Evolutionary conservation across 2,888 invertebrate genomes (phyloP).

Genomic region (Smittia aterrima): DNA sequence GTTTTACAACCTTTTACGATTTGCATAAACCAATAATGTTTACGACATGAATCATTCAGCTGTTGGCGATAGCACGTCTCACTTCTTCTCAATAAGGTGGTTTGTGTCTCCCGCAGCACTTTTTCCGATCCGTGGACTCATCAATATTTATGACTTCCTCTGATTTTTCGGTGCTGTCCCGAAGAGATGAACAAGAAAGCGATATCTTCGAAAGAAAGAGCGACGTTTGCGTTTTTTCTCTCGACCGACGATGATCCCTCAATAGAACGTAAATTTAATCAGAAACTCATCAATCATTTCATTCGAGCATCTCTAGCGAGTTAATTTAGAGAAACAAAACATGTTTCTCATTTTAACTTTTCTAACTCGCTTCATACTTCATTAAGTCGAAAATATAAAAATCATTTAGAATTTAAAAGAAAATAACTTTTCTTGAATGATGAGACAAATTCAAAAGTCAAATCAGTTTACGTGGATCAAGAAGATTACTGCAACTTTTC

Average conservation of each 20-base stretch:
- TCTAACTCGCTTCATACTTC: slow-evolving; percentile 32
- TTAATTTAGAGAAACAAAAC: slow-evolving; percentile 13
- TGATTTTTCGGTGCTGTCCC: not conserved
- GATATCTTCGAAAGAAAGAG: not conserved
- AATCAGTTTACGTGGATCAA: no score
- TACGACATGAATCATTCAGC: slow-evolving; percentile 17
- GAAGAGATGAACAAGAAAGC: not conserved
- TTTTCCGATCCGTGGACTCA: slow-evolving; percentile 6
- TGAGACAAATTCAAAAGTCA: no score
- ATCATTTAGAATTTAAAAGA: not conserved
- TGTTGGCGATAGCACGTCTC: not conserved
- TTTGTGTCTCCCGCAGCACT: not conserved
- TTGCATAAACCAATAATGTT: slow-evolving; percentile 25
- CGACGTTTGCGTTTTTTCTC: not conserved
- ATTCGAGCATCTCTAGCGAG: slow-evolving; percentile 3
- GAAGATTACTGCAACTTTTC: no score
- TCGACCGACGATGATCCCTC: not conserved
- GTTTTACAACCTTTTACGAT: slow-evolving; percentile 19
- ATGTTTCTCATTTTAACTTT: not conserved
- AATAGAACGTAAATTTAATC: slow-evolving; percentile 10
- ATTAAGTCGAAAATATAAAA: slow-evolving; percentile 36
- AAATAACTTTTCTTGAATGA: no score
- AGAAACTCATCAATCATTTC: slow-evolving; percentile 2
- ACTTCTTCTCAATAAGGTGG: slow-evolving; percentile 19
- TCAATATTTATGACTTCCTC: slow-evolving; percentile 41